phyloP scores from a whole-genome alignment of 2,888 invertebrate genomes.

The Oeneis ivallda region DNA sequence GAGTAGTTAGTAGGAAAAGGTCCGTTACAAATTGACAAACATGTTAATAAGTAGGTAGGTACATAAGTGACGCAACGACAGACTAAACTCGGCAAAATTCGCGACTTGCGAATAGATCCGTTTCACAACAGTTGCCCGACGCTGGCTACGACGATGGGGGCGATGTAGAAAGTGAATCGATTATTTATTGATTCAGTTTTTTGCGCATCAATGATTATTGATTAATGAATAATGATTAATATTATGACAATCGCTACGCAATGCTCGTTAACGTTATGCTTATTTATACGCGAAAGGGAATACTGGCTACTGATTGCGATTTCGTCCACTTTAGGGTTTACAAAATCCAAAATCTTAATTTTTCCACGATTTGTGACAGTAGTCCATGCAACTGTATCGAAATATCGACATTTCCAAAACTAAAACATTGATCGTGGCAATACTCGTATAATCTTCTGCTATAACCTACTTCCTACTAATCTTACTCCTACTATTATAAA shows the following conservation, averaged over 20 bases:
- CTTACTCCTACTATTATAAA: too few species aligned
- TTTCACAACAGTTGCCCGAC: constrained; percentile 33
- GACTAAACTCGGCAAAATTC: constrained; percentile 31
- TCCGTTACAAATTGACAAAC: constrained; percentile 27
- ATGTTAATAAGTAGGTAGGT: too few species aligned
- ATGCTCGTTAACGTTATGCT: not conserved
- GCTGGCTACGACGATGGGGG: constrained; percentile 14
- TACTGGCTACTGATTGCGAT: too few species aligned
- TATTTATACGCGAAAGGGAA: not conserved
- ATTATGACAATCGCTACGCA: not conserved
- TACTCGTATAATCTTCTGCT: too few species aligned
- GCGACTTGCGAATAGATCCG: constrained; percentile 23
- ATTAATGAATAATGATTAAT: not conserved
- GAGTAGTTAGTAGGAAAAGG: too few species aligned
- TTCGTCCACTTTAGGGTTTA: too few species aligned
- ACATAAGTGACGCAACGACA: constrained; percentile 36
- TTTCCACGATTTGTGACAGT: too few species aligned
- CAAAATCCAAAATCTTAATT: too few species aligned
- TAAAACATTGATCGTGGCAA: too few species aligned
- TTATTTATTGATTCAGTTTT: constrained; percentile 6
- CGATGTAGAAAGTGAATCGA: constrained; percentile 24
- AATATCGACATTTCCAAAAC: too few species aligned
- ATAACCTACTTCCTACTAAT: too few species aligned
- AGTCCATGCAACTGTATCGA: too few species aligned
- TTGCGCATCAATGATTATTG: not conserved